phyloP scores from a whole-genome alignment of 2,797 vertebrate species.

The Urocyon cinereoargenteus region DNA sequence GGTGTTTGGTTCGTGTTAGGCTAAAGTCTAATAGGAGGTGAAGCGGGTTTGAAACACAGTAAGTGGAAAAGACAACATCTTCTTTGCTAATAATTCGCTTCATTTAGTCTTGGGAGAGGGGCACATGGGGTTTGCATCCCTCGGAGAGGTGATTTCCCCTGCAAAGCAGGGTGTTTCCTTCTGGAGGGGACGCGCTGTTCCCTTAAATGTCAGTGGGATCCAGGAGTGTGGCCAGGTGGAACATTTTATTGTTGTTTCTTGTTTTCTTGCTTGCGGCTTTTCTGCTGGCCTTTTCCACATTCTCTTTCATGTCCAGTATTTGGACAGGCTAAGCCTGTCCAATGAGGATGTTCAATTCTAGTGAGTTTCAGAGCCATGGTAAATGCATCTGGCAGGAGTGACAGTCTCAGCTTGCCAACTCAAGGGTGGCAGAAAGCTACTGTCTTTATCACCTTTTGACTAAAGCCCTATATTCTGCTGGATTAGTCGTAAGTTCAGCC shows the following conservation, averaged over 20 bases:
- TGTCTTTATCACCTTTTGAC: not conserved
- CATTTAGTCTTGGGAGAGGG: not conserved
- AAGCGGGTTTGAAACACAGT: not conserved
- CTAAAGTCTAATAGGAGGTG: not conserved
- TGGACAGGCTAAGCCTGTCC: not conserved
- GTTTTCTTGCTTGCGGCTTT: not conserved
- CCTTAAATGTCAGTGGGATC: not conserved
- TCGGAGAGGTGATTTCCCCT: not conserved
- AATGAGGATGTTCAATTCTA: not conserved
- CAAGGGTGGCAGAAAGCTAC: not conserved
- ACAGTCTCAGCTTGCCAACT: not conserved
- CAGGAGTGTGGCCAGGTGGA: not conserved
- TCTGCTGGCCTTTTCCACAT: not conserved
- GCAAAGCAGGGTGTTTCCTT: not conserved
- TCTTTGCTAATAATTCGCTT: not conserved
- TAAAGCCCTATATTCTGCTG: not conserved
- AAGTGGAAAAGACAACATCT: not conserved
- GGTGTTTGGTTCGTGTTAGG: conserved; percentile 3
- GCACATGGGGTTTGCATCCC: not conserved
- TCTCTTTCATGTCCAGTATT: not conserved
- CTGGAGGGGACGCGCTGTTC: not conserved
- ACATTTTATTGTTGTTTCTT: rapidly evolving
- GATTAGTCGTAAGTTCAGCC: not conserved
- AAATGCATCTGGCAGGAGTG: not conserved
- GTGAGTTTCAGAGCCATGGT: not conserved